Base-by-base conservation (phyloP, 2,113 vertebrate species). In the Sardina pilchardus region DNA sequence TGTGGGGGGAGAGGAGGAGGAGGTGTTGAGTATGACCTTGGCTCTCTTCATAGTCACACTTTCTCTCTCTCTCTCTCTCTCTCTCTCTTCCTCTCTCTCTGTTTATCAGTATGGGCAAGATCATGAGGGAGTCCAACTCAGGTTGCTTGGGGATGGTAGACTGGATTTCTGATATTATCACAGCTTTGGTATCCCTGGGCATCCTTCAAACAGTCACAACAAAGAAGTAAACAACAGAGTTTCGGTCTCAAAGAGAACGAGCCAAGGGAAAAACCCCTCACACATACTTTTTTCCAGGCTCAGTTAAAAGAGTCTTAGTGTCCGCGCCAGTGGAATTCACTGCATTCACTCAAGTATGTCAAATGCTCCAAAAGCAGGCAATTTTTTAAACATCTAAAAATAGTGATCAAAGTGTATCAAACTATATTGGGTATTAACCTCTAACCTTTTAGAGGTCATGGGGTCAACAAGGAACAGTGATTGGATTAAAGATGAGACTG, bases 191-290 rank as follows among this genome's bases (percentile, higher is more conserved):
- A 84, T 88, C 80, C 36, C 3, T 59, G 81, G 8, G 71, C 42
- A 83, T 59, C 53, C 71, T 56, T 86, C 63, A 47, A 81, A 81
- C 53, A 86, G 87, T 80, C 83, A 86, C 45, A 88, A 88, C 87
- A 88, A 82, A 7, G 26, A 81, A 71, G 26, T 47, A 48, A 3
- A 14, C 26, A 9, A 36, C 39, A 78, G 24, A 34, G 63, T 34
- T 71, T 71, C 26, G 10, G 53, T 30, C n/a, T 71, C 14, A 34
- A 3, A 30, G 1, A 12, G 63, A 34, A 6, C 34, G 63, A 16
- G 63, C 12, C 53, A 14, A 14, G 44, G 43, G 36, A 82, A 2
- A 30, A 86, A 26, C 82, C 56, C 56, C 59, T 26, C 7, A n/a
- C 12, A 71, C 63, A 30, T 24, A 24, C 3, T 56, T 19, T 56